Conservation (phyloP, 1,140 invertebrate species). For the Maconellicoccus hirsutus region DNA sequence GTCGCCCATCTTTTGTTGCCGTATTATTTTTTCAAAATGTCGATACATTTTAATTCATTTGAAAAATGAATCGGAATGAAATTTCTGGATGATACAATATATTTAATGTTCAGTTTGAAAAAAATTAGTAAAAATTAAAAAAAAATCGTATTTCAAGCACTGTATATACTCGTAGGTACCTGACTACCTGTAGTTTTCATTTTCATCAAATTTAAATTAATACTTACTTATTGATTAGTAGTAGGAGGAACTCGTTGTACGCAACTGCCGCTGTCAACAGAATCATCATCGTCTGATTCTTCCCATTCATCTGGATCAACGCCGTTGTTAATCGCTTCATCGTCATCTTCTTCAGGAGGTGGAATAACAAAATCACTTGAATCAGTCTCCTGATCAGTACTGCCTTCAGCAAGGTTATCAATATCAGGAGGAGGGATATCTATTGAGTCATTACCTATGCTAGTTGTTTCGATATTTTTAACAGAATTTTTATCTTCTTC, state of each 20-base stretch:
- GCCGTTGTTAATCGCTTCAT: not conserved
- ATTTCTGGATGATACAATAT: too few species aligned
- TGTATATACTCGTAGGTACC: too few species aligned
- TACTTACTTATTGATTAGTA: conserved; percentile 1
- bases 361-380: conserved; percentile 2
- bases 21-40: too few species aligned
- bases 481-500: not conserved
- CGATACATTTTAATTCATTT: too few species aligned
- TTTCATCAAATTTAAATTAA: too few species aligned
- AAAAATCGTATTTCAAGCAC: too few species aligned
- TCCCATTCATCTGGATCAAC: conserved; percentile 15
- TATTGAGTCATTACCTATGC: not conserved
- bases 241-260: conserved; percentile 8
- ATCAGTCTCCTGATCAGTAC: conserved; percentile 1
- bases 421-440: conserved; percentile 8
- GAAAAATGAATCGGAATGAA: too few species aligned
- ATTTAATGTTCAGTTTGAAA: too few species aligned
- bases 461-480: not conserved
- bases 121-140: too few species aligned
- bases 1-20: too few species aligned
- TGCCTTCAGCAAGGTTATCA: not conserved
- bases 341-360: not conserved
- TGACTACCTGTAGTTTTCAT: too few species aligned
- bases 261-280: not conserved
- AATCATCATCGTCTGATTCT: not conserved